Percentiles rank a stretch among this genome's conserved stretches.
These are phyloP conservation scores for Watsonalla binaria DNA, from an alignment of 2,888 invertebrate genomes.

Conservation along the genomic window DNA sequence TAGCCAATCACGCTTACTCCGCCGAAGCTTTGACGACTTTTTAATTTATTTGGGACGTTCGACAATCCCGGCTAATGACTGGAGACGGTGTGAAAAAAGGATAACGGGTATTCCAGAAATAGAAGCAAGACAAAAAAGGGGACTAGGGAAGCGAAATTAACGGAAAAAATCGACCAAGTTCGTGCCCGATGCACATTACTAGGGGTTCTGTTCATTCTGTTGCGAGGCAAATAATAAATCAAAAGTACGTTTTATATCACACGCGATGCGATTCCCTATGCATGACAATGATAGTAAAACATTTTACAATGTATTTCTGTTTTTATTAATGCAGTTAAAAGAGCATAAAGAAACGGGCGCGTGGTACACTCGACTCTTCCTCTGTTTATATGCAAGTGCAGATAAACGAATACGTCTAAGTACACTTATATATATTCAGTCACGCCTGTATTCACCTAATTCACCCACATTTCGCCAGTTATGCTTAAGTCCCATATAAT, in stretches of 20 bases:
- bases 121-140: constrained; percentile 12
- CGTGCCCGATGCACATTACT: too few species aligned
- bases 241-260: not conserved
- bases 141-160: not conserved
- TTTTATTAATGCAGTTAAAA: not conserved
- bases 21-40: constrained; percentile 49
- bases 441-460: too few species aligned
- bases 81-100: constrained; percentile 33
- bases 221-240: not conserved
- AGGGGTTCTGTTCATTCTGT: not conserved
- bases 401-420: too few species aligned
- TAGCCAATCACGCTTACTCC: constrained; percentile 27
- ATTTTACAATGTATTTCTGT: not conserved
- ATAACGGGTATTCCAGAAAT: constrained; percentile 36
- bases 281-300: not conserved
- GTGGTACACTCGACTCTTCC: not conserved
- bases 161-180: not conserved
- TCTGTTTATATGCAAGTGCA: too few species aligned
- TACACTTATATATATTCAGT: too few species aligned
- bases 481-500: too few species aligned
- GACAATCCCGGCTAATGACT: constrained; percentile 38
- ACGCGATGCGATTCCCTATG: not conserved
- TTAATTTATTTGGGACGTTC: constrained; percentile 61
- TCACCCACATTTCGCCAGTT: too few species aligned
- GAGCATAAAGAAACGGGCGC: not conserved